Conservation (phyloP, 1,140 invertebrate species). For the Neelides sp. region DNA sequence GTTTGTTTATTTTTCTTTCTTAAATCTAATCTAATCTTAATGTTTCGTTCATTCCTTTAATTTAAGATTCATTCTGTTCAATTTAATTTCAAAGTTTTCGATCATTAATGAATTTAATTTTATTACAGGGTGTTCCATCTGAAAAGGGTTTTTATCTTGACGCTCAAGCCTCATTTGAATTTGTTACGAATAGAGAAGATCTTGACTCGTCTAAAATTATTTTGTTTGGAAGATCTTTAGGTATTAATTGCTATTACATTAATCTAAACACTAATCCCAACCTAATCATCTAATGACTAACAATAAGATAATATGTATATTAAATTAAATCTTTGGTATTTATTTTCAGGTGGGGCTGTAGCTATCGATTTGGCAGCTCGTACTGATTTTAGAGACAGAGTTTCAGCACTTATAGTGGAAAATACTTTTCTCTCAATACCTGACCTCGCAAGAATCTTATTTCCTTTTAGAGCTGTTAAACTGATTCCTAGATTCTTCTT, state of each 20-base stretch:
- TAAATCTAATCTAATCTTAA: not conserved
- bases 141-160: slow-evolving; percentile 79
- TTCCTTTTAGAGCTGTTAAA: slow-evolving; percentile 19
- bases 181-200: slow-evolving; percentile 62
- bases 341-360: slow-evolving; percentile 59
- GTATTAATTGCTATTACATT: slow-evolving; percentile 37
- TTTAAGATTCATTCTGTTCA: not conserved
- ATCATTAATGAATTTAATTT: not conserved
- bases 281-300: not conserved
- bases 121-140: slow-evolving; percentile 60
- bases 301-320: not conserved
- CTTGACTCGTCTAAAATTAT: slow-evolving; percentile 73
- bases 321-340: slow-evolving; percentile 5
- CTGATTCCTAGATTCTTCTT: slow-evolving; percentile 27
- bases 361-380: slow-evolving; percentile 69
- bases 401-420: slow-evolving; percentile 77
- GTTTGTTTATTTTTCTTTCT: slow-evolving; percentile 8
- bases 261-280: not conserved
- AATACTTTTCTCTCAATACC: slow-evolving; percentile 92
- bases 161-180: slow-evolving; percentile 73
- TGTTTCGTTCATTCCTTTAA: not conserved
- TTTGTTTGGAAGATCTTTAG: slow-evolving; percentile 84
- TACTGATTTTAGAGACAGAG: slow-evolving; percentile 54
- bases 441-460: slow-evolving; percentile 54
- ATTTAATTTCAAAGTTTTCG: not conserved